Evolutionary conservation across 2,113 vertebrate genomes (phyloP).

Genomic region (Recurvirostra avosetta): DNA sequence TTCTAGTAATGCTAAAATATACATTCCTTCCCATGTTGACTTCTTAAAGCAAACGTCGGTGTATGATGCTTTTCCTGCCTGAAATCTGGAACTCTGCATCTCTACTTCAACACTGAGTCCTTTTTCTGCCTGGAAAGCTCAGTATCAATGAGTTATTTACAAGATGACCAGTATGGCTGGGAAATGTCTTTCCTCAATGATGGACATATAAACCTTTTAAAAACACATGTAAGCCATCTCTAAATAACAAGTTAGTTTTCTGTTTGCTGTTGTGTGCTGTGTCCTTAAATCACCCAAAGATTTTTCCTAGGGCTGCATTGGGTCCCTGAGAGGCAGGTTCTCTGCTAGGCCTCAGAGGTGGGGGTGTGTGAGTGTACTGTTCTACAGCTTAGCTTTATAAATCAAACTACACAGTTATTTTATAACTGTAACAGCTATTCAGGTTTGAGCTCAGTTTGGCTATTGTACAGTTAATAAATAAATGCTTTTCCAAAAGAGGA

Average conservation of each 20-base stretch:
- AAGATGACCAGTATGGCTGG: not conserved
- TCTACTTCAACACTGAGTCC: not conserved
- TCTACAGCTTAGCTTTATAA: not conserved
- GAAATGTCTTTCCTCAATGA: not conserved
- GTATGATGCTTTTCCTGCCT: not conserved
- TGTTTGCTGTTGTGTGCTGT: not conserved
- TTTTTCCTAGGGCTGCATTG: not conserved
- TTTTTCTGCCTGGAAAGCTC: not conserved
- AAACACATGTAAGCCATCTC: not conserved
- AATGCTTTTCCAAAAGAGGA: not conserved
- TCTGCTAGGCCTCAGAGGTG: not conserved
- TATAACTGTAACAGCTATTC: not conserved
- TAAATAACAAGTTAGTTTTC: not conserved
- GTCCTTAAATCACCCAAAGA: not conserved
- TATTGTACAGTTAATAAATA: not conserved
- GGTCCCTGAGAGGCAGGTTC: not conserved
- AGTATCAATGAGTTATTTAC: not conserved
- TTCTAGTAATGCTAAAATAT: not conserved
- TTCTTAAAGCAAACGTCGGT: not conserved
- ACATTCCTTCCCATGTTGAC: not conserved
- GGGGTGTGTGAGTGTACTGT: accelerated
- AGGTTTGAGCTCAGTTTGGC: not conserved
- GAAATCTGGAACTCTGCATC: not conserved
- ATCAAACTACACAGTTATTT: not conserved
- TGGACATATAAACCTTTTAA: not conserved